A percentile compares a stretch with the other conserved stretches of the same genome.
Evolutionary conservation across 2,113 vertebrate species (phyloP).

Genomic region (Eira barbara): DNA sequence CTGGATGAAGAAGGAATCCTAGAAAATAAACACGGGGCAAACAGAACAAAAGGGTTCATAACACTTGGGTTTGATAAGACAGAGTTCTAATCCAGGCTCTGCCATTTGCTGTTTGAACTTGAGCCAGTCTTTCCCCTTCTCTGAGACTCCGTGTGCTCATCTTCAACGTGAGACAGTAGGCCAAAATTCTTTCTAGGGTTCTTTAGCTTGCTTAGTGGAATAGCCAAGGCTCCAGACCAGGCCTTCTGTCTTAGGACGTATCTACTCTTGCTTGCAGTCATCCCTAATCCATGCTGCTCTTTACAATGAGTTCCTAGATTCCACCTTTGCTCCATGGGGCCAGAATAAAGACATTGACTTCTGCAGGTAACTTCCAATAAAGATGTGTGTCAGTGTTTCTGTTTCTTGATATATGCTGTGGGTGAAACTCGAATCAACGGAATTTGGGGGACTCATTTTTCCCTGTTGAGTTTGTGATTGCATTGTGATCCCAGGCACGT

Average conservation of each 20-base stretch:
- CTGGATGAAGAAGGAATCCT: background rate
- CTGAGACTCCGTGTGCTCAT: background rate
- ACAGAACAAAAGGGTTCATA: background rate
- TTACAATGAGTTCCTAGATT: background rate
- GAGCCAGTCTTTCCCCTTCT: background rate
- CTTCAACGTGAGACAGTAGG: background rate
- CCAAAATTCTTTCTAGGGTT: background rate
- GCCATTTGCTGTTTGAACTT: background rate
- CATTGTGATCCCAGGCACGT: background rate
- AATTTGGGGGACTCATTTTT: background rate
- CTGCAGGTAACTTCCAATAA: background rate
- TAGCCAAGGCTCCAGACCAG: background rate
- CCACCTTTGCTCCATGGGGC: background rate
- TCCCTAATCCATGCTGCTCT: background rate
- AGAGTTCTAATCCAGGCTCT: background rate
- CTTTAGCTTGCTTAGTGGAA: background rate
- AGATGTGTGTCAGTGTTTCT: background rate
- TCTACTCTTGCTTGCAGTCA: background rate
- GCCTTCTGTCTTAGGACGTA: fast-evolving
- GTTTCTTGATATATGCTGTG: background rate
- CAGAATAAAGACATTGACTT: background rate
- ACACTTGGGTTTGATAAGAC: background rate
- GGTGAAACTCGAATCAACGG: background rate
- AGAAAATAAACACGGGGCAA: background rate
- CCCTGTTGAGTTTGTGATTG: background rate